Percentiles rank a stretch among this genome's conserved stretches.
These are phyloP conservation scores for Andrena flavipes DNA, from an alignment of 2,888 invertebrate genomes.

Conservation along the genomic window DNA sequence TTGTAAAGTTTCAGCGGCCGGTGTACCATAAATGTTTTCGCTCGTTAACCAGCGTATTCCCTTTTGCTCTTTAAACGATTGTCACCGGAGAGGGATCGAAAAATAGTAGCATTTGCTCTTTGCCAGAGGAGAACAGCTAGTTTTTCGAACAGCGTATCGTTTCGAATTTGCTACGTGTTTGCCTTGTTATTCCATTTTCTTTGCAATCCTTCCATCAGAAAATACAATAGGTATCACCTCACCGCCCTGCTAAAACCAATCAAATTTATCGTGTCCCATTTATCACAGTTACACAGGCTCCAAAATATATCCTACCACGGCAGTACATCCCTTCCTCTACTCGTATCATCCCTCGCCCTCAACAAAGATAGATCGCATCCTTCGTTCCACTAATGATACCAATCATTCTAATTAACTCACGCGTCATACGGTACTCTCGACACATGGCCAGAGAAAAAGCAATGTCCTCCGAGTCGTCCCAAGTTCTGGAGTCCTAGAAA, in stretches of 20 bases:
- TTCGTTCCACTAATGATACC: no score
- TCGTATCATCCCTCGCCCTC: no score
- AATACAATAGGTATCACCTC: neutral
- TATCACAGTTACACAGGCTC: no score
- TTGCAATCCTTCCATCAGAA: neutral
- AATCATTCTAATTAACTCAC: no score
- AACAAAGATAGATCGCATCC: no score
- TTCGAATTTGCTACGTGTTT: constrained; percentile 15
- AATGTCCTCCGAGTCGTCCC: neutral
- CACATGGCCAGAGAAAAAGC: neutral
- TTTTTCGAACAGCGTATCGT: constrained; percentile 22
- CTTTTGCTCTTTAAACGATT: constrained; percentile 58
- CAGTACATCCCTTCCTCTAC: no score
- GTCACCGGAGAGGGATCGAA: constrained; percentile 41
- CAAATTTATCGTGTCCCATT: neutral
- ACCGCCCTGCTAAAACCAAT: neutral
- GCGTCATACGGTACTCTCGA: neutral
- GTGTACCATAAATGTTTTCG: constrained; percentile 55
- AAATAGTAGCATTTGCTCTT: constrained; percentile 51
- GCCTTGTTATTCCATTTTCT: constrained; percentile 12
- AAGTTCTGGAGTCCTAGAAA: constrained; percentile 9
- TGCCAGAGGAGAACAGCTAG: neutral
- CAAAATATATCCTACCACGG: no score
- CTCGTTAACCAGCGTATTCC: constrained; percentile 48
- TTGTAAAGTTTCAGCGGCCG: constrained; percentile 54